Conservation (phyloP, 2,113 vertebrate species). For the Empidonax alnorum region DNA sequence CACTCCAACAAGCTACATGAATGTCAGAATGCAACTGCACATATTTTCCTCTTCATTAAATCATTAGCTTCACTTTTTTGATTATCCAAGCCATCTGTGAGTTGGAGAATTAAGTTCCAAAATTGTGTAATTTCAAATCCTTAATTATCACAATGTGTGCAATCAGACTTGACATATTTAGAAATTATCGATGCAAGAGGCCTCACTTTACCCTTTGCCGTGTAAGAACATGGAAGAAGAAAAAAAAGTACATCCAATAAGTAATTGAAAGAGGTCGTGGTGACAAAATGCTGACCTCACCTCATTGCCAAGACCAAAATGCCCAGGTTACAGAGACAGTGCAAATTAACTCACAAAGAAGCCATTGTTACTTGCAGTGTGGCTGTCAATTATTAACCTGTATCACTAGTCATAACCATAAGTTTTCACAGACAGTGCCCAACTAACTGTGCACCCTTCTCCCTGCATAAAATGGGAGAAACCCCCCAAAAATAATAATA, state of each 20-base stretch:
- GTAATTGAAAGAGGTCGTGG: not conserved
- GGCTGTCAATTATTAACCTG: not conserved
- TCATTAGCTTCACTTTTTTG: constrained; percentile 16
- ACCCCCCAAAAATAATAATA: not conserved
- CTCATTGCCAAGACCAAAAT: not conserved
- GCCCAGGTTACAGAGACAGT: not conserved
- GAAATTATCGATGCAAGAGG: not conserved
- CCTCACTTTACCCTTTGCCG: not conserved
- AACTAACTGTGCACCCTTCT: not conserved
- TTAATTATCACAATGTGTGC: constrained; percentile 17
- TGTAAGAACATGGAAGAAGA: not conserved
- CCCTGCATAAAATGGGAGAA: fast-evolving
- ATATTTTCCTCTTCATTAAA: not conserved
- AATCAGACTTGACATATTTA: constrained; percentile 36
- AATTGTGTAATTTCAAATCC: constrained; percentile 5
- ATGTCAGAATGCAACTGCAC: not conserved
- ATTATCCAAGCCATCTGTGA: constrained; percentile 24
- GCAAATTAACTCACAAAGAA: not conserved
- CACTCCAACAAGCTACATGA: not conserved
- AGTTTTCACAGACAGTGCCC: not conserved
- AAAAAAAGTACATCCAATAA: not conserved
- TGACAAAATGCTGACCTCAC: not conserved
- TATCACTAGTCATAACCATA: not conserved
- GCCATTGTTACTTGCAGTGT: not conserved
- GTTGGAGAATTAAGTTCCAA: constrained; percentile 35